These are phyloP conservation scores for Nyctereutes procyonoides DNA, from an alignment of 2,113 vertebrate genomes.

Conservation along the genomic window DNA sequence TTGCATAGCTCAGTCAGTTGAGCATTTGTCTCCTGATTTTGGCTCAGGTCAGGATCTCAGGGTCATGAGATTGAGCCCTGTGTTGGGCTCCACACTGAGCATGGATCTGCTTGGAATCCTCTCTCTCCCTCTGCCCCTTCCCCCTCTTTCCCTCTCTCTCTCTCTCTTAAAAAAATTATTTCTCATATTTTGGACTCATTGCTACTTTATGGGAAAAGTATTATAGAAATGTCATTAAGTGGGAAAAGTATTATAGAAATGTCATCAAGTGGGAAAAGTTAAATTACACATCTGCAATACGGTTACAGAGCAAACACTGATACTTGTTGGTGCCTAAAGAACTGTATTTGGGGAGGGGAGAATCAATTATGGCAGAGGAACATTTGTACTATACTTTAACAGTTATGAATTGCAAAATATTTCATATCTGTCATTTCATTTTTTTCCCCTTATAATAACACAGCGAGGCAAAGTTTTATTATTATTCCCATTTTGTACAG, in stretches of 20 bases:
- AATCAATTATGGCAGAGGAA: background rate
- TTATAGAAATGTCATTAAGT: background rate
- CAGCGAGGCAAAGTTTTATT: background rate
- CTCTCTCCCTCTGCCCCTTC: background rate
- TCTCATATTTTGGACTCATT: background rate
- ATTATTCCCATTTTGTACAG: background rate
- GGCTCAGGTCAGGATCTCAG: background rate
- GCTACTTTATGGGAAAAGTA: conserved; percentile 7
- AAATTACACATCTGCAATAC: background rate
- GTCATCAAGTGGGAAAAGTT: background rate
- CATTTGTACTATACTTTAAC: background rate
- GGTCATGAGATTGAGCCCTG: background rate
- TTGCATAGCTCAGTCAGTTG: background rate
- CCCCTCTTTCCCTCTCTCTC: background rate
- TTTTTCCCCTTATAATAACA: background rate
- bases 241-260: background rate
- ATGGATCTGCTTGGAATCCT: background rate
- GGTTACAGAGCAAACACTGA: background rate
- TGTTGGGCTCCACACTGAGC: background rate
- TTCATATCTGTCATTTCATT: background rate
- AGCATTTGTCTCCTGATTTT: background rate
- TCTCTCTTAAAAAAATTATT: background rate
- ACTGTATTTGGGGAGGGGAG: background rate
- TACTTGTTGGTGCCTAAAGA: background rate
- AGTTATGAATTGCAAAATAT: background rate